A percentile compares a stretch with the other conserved stretches of the same genome.
These are phyloP conservation scores for Mystacornis crossleyi DNA, from an alignment of 2,113 vertebrate species.

Conservation along the genomic window DNA sequence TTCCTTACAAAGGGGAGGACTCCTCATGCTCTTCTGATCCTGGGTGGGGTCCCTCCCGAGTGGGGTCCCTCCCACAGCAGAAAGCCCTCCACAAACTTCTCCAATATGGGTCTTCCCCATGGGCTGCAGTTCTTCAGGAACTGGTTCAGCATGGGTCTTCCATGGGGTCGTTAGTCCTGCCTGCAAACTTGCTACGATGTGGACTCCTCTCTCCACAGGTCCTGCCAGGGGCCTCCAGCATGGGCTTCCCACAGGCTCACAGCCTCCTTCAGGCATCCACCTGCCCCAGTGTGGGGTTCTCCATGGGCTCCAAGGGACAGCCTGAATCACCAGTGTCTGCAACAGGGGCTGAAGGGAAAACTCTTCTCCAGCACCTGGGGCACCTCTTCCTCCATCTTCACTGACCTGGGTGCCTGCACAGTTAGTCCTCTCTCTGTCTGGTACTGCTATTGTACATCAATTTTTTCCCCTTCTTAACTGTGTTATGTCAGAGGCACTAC, in stretches of 20 bases:
- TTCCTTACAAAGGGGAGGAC: neutral
- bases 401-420: no score
- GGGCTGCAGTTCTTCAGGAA: no score
- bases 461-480: neutral
- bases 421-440: neutral
- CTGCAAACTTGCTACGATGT: neutral
- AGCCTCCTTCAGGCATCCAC: neutral
- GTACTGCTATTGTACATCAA: neutral
- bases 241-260: neutral
- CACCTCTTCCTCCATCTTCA: neutral
- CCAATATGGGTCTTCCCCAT: accelerated
- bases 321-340: neutral
- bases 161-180: neutral
- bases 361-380: neutral
- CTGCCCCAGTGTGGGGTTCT: neutral
- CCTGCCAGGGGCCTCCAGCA: neutral
- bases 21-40: neutral
- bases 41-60: neutral
- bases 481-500: neutral
- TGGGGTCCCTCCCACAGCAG: neutral
- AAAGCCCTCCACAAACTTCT: neutral
- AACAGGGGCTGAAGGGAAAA: accelerated
- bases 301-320: neutral
- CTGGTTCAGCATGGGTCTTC: neutral
- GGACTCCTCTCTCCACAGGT: neutral